These are phyloP conservation scores for Rousettus leschenaultii DNA, from an alignment of 2,113 vertebrate species.

Conservation along the genomic window DNA sequence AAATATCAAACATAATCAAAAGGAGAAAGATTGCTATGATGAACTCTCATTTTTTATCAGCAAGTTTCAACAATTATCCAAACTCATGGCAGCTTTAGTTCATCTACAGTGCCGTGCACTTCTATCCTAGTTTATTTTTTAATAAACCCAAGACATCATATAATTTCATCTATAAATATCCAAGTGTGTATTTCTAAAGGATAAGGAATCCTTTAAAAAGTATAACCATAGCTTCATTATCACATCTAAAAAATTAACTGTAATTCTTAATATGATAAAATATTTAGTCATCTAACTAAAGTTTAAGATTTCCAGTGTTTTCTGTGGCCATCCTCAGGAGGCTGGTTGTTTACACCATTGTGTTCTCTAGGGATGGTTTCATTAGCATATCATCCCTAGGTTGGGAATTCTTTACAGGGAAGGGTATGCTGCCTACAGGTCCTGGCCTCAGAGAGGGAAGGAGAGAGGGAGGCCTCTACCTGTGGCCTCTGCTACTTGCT, in stretches of 20 bases:
- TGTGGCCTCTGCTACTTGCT: background rate
- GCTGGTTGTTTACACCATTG: background rate
- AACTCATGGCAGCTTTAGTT: background rate
- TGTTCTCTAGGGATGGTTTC: background rate
- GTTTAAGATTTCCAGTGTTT: background rate
- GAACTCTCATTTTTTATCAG: background rate
- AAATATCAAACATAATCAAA: constrained; percentile 10
- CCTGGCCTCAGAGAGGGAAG: background rate
- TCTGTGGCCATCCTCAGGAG: background rate
- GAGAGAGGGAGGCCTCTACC: background rate
- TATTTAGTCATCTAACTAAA: background rate
- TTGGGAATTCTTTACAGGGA: background rate
- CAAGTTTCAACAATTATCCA: background rate
- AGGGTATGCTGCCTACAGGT: background rate
- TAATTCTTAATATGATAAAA: background rate
- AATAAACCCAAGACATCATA: background rate
- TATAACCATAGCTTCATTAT: background rate
- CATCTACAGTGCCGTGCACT: background rate
- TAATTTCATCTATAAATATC: background rate
- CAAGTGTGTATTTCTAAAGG: background rate
- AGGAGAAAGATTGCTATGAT: background rate
- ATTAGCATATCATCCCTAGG: background rate
- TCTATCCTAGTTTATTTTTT: background rate
- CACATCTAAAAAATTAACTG: background rate
- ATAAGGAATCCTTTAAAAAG: background rate